phyloP scores from a whole-genome alignment of 2,888 invertebrate species.

The Lithophane semibrunnea region DNA sequence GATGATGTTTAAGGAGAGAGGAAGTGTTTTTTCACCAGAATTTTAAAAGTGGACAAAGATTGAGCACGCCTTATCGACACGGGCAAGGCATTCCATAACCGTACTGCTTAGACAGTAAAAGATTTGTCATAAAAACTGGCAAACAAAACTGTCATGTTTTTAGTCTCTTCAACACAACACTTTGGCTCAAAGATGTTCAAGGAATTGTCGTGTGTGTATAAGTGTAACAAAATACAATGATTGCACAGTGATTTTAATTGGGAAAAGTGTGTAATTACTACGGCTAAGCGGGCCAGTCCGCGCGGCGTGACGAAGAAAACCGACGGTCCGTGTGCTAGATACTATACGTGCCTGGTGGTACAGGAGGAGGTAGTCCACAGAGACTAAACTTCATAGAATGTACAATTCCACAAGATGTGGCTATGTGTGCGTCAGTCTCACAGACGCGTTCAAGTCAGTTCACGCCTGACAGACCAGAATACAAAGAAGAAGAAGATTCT shows the following conservation, averaged over 20 bases:
- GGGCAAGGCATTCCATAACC: too few relatives aligned
- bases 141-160: too few relatives aligned
- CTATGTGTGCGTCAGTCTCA: neutral
- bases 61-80: too few relatives aligned
- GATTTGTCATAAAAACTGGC: too few relatives aligned
- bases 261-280: conserved; percentile 73
- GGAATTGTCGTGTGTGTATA: conserved; percentile 16
- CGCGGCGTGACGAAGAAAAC: conserved; percentile 66
- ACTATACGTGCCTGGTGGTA: conserved; percentile 18
- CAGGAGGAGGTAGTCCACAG: neutral
- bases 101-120: too few relatives aligned
- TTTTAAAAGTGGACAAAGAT: too few relatives aligned
- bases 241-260: conserved; percentile 69
- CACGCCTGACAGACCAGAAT: neutral
- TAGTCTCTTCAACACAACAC: neutral
- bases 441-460: too few relatives aligned
- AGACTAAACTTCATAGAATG: neutral
- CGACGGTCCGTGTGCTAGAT: conserved; percentile 45
- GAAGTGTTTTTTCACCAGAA: too few relatives aligned
- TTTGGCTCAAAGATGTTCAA: neutral
- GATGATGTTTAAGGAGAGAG: too few relatives aligned
- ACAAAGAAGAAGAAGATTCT: neutral
- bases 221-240: conserved; percentile 52
- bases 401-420: neutral
- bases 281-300: conserved; percentile 59